Evolutionary conservation across 2,797 vertebrate genomes (phyloP), one percentile per base, ranked within the genome.

Genomic region (Sandelia bainsii): DNA sequence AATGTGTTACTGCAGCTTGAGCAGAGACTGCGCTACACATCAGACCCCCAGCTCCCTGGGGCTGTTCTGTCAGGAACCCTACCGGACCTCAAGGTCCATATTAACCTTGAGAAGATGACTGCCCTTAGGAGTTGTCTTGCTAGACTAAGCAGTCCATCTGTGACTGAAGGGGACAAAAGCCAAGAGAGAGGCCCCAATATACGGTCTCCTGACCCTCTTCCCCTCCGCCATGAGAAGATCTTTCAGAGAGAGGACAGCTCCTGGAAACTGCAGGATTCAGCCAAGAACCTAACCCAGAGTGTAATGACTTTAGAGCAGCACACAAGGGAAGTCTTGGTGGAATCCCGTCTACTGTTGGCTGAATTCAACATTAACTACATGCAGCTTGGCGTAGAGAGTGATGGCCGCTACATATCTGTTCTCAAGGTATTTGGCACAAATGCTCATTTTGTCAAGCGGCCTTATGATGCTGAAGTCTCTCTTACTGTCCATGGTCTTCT

Each of bases 381-480:
- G 98, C 98, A 99, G 88, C 78, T 99, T 10, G 98, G 97, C 0
- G 96, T 99, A 17, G 98, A 99, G 92, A 98, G 96, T 51, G 96
- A 95, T 0, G 98, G 98, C 0, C 94, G 96, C 1, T 99, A 99
- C 71, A 99, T 99, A 84, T 98, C 98, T 1, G 98, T 99, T 49
- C 96, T 99, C 22, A 99, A 99, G 76, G 98, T 99, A 1, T 99
- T 99, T 62, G 96, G 97, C 54, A 98, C 96, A 42, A 97, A 99
- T 9, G 97, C 96, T 44, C 94, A 98, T 86, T 98, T 99, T 85
- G 96, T 99, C 51, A 99, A 99, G 87, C 95, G 98, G 52, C 98
- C 98, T 0, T 99, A 99, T 0, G 98, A 99, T 70, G 95, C 95
- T 0, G 96, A 98, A 56, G 95, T 99, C 48, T 97, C 97, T 27